A percentile compares a stretch with the other conserved stretches of the same genome.
These are phyloP conservation scores for Anguilla japonica DNA, from an alignment of 2,113 vertebrate species.

Conservation along the genomic window DNA sequence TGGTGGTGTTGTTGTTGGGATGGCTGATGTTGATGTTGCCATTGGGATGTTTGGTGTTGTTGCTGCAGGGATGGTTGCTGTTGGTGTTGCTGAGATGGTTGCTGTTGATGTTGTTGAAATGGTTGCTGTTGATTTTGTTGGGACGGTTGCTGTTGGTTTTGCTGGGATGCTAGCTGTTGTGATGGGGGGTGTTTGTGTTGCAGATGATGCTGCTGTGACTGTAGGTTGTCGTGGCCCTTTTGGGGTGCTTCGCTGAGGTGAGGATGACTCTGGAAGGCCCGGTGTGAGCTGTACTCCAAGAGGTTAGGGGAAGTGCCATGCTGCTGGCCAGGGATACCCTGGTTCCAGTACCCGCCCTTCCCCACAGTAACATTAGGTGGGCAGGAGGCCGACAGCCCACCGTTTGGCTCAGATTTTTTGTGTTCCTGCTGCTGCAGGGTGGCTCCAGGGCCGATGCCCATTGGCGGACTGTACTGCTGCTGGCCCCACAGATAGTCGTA, in stretches of 20 bases:
- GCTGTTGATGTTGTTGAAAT: conserved; percentile 42
- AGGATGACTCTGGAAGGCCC: conserved; percentile 65
- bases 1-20: conserved; percentile 56
- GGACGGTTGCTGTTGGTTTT: too few relatives aligned
- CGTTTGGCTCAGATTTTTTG: conserved; percentile 83
- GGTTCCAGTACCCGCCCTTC: conserved; percentile 82
- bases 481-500: conserved; percentile 94
- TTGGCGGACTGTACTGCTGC: conserved; percentile 82
- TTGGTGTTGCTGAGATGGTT: conserved; percentile 47
- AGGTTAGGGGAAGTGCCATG: conserved; percentile 69
- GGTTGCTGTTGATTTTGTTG: conserved; percentile 49
- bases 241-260: conserved; percentile 55
- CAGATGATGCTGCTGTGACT: background rate
- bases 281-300: conserved; percentile 68
- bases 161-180: too few relatives aligned
- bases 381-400: conserved; percentile 67
- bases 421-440: conserved; percentile 63
- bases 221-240: conserved; percentile 39
- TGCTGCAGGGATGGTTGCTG: conserved; percentile 7
- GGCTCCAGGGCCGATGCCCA: conserved; percentile 64
- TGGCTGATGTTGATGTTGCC: conserved; percentile 52
- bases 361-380: conserved; percentile 69
- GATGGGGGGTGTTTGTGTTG: conserved; percentile 32
- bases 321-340: conserved; percentile 76
- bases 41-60: conserved; percentile 57